Conservation (phyloP, 2,888 invertebrate genomes). For the Lepetodrilus schrolli region DNA sequence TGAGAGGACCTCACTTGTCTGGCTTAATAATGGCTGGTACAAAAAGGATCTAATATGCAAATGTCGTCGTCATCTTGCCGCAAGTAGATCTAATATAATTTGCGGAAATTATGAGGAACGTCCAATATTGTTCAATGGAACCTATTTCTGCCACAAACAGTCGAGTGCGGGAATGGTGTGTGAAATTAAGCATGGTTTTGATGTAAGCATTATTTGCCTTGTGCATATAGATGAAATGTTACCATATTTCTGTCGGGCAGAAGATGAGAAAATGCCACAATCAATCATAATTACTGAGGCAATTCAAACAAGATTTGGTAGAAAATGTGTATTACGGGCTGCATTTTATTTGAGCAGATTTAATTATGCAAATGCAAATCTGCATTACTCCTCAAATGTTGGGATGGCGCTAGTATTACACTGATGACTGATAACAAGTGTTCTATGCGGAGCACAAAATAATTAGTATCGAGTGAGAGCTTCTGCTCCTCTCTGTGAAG, state of each 20-base stretch:
- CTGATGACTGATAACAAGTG: conserved; percentile 31
- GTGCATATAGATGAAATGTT: conserved; percentile 46
- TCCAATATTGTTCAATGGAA: conserved; percentile 41
- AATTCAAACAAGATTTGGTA: conserved; percentile 43
- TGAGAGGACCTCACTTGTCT: conserved; percentile 9
- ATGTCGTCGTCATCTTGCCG: conserved; percentile 38
- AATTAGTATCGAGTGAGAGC: conserved; percentile 32
- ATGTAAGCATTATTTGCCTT: conserved; percentile 37
- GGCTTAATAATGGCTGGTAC: conserved; percentile 26
- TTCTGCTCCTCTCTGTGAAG: neutral
- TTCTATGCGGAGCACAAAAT: conserved; percentile 15
- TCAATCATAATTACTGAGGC: conserved; percentile 47
- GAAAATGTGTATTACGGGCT: conserved; percentile 42
- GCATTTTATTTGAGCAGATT: conserved; percentile 45
- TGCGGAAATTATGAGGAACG: conserved; percentile 41
- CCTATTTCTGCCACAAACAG: conserved; percentile 39
- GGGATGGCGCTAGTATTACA: conserved; percentile 32
- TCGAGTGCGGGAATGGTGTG: conserved; percentile 44
- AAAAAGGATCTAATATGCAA: conserved; percentile 38
- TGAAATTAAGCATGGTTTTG: conserved; percentile 44
- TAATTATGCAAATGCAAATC: conserved; percentile 45
- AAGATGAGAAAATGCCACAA: conserved; percentile 43
- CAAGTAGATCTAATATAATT: conserved; percentile 44
- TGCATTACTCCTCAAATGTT: conserved; percentile 37
- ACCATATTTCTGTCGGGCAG: conserved; percentile 33